Base-by-base conservation (phyloP, 2,797 vertebrate genomes). In the Tragopan temminckii region DNA sequence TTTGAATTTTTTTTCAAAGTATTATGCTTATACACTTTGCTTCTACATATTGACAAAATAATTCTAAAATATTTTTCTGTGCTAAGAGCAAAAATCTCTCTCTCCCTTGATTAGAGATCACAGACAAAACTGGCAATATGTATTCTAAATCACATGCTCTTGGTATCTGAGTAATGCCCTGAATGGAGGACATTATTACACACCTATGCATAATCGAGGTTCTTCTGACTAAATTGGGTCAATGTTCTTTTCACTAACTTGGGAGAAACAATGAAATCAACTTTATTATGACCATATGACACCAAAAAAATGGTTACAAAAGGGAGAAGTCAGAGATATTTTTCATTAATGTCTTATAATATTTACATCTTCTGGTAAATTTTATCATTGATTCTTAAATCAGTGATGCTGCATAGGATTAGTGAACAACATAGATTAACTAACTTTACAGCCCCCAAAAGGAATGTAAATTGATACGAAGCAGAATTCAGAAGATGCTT, bases 401-500 rank as follows among this genome's bases (percentile, higher is more conserved):
- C 38, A 80, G 71, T 68, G n/a, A 43, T 80, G 14, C 13, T 90
- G 78, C 75, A 24, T 8, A 55, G 13, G 43, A 85, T 87, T 77
- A 93, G 4, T 29, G 31, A 92, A 74, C 20, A 52, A 7, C 21
- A 66, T 3, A 80, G 45, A 93, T 87, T 84, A 94, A 62, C 21
- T 78, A 74, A 79, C 2, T 85, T 88, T 87, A 95, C 7, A 90
- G n/a, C 8, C 29, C 46, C 61, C 42, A 36, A 69, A 92, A 75
- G 61, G 58, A 95, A 71, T 14, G 62, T 23, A 29, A 75, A 94
- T 71, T 69, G 2, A 20, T 69, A 75, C 36, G 53, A 93, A 92
- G 68, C 17, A 80, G 61, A 93, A 92, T 66, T 38, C 66, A 90
- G 62, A 82, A 53, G 38, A 82, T 42, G 53, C 67, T 80, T 79